phyloP scores from a whole-genome alignment of 2,888 invertebrate genomes.

The Drosophila paramelanica region DNA sequence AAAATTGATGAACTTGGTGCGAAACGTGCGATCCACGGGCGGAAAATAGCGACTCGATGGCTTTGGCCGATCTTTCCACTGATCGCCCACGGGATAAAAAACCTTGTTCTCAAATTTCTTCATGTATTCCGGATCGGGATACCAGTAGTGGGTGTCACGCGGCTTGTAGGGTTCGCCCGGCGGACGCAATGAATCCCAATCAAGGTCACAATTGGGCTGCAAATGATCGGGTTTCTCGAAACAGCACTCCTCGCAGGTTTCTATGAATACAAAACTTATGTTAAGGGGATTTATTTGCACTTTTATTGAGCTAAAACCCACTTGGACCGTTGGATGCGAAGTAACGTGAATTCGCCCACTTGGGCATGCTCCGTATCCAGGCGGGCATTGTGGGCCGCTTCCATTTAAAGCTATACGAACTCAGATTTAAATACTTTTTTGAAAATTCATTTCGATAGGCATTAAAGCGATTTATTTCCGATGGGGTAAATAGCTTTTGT shows the following conservation, averaged over 20 bases:
- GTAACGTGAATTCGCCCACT: constrained; percentile 37
- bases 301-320: constrained; percentile 15
- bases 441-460: constrained; percentile 33
- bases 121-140: constrained; percentile 88
- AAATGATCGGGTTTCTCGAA: constrained; percentile 1
- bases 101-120: constrained; percentile 87
- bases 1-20: constrained; percentile 91
- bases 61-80: constrained; percentile 78
- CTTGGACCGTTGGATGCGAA: constrained; percentile 39
- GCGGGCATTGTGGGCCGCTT: constrained; percentile 15
- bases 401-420: constrained; percentile 30
- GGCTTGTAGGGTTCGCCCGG: constrained; percentile 41
- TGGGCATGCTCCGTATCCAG: constrained; percentile 17
- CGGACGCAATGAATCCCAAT: constrained; percentile 24
- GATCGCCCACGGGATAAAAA: constrained; percentile 86
- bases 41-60: constrained; percentile 80
- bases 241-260: constrained; percentile 14
- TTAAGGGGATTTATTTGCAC: background rate
- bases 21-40: constrained; percentile 87
- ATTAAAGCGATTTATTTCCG: constrained; percentile 57
- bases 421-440: constrained; percentile 38
- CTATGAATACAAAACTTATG: background rate
- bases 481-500: constrained; percentile 58
- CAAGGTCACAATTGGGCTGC: constrained; percentile 18
- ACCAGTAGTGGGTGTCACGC: constrained; percentile 85